phyloP scores from a whole-genome alignment of 2,888 invertebrate genomes.

The Drosophila falleni region DNA sequence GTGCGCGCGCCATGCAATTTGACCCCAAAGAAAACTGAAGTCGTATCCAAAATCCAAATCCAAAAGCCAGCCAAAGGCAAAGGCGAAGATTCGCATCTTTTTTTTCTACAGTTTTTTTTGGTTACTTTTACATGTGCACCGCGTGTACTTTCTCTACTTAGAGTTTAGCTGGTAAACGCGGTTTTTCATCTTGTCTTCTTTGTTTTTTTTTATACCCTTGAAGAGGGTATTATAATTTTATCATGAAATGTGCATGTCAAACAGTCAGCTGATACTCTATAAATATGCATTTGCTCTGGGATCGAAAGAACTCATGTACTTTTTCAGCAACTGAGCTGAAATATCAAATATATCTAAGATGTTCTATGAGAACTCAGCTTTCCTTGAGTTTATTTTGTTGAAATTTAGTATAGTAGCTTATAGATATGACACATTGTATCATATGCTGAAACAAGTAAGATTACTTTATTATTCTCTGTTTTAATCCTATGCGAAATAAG shows the following conservation, averaged over 20 bases:
- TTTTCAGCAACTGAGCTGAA: not conserved
- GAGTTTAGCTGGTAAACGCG: conserved; percentile 71
- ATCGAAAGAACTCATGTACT: not conserved
- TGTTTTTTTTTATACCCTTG: conserved; percentile 40
- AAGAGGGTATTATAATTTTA: conserved; percentile 13
- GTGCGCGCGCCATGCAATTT: conserved; percentile 66
- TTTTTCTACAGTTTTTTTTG: conserved; percentile 40
- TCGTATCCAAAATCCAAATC: conserved; percentile 67
- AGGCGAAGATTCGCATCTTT: conserved; percentile 78
- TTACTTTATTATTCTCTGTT: not conserved
- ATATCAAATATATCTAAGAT: not conserved
- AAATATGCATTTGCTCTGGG: not conserved
- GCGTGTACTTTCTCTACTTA: conserved; percentile 78
- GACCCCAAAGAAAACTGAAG: conserved; percentile 71
- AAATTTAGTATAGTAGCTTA: not conserved
- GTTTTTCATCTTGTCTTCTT: conserved; percentile 50
- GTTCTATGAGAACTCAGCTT: not conserved
- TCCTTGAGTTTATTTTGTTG: too few relatives aligned
- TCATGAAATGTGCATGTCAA: conserved; percentile 6
- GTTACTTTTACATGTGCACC: conserved; percentile 76
- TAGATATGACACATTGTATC: too few relatives aligned
- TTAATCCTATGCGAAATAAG: not conserved
- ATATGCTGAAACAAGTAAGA: too few relatives aligned
- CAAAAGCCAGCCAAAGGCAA: conserved; percentile 47
- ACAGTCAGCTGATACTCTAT: conserved; percentile 9